Evolutionary conservation across 2,797 vertebrate species (phyloP).

Genomic region (Urosaurus nigricauda): DNA sequence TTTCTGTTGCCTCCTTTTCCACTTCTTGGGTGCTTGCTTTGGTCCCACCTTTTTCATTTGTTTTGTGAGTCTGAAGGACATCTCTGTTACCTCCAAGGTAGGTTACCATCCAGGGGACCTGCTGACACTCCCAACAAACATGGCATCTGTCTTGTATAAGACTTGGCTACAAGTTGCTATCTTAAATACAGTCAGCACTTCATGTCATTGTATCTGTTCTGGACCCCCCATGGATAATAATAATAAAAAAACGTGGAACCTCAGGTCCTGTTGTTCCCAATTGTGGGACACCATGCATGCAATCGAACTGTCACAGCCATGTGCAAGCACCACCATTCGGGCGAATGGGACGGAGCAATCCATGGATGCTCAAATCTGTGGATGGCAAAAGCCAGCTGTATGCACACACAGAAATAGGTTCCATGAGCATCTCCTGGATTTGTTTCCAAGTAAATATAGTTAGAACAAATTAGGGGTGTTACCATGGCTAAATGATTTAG

Average conservation of each 20-base stretch:
- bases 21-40: background rate
- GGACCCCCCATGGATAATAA: too few relatives aligned
- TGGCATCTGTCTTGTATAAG: background rate
- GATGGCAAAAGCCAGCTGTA: background rate
- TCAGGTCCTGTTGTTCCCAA: too few relatives aligned
- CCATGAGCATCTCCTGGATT: background rate
- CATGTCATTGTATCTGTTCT: too few relatives aligned
- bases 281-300: too few relatives aligned
- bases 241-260: too few relatives aligned
- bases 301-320: too few relatives aligned
- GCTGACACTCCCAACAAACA: background rate
- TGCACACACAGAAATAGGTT: background rate
- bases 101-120: background rate
- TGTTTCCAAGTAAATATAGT: conserved; percentile 15
- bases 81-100: background rate
- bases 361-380: too few relatives aligned
- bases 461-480: background rate
- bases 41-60: background rate
- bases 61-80: background rate
- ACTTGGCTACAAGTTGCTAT: background rate
- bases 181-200: background rate
- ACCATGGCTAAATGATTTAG: background rate
- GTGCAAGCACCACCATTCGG: too few relatives aligned
- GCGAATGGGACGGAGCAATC: too few relatives aligned
- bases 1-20: background rate